Evolutionary conservation across 2,797 vertebrate species (phyloP).

Genomic region (Anguilla anguilla): DNA sequence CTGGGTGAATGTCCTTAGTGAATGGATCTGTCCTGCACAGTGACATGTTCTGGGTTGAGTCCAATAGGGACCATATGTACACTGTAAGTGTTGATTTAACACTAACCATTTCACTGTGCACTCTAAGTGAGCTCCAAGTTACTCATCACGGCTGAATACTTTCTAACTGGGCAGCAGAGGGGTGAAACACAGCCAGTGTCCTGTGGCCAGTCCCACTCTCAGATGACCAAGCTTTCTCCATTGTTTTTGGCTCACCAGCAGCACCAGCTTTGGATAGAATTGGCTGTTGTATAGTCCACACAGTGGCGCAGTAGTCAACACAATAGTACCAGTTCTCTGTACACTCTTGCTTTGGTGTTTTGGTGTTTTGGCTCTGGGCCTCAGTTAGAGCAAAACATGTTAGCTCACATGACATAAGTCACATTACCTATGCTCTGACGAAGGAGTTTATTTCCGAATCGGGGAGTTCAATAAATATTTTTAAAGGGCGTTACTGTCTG

Average conservation of each 20-base stretch:
- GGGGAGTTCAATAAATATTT: not conserved
- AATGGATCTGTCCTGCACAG: too few species aligned
- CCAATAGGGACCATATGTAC: too few species aligned
- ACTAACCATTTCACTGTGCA: too few species aligned
- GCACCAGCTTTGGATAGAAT: not conserved
- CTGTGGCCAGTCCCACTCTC: not conserved
- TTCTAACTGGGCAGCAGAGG: not conserved
- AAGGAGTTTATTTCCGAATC: not conserved
- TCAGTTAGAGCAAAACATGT: not conserved
- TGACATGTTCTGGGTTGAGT: too few species aligned
- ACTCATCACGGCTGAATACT: slow-evolving; percentile 4
- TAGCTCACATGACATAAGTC: not conserved
- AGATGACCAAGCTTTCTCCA: not conserved
- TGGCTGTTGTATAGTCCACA: not conserved
- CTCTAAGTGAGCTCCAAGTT: not conserved
- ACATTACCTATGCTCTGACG: not conserved
- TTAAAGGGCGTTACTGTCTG: not conserved
- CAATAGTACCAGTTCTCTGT: not conserved
- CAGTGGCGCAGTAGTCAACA: not conserved
- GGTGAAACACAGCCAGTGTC: not conserved
- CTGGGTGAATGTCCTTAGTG: too few species aligned
- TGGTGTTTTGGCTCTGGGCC: not conserved
- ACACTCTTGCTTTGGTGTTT: not conserved
- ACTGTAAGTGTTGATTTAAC: too few species aligned
- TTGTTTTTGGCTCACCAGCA: not conserved